phyloP scores from a whole-genome alignment of 1,140 invertebrate species.

The Drosophila repleta region DNA sequence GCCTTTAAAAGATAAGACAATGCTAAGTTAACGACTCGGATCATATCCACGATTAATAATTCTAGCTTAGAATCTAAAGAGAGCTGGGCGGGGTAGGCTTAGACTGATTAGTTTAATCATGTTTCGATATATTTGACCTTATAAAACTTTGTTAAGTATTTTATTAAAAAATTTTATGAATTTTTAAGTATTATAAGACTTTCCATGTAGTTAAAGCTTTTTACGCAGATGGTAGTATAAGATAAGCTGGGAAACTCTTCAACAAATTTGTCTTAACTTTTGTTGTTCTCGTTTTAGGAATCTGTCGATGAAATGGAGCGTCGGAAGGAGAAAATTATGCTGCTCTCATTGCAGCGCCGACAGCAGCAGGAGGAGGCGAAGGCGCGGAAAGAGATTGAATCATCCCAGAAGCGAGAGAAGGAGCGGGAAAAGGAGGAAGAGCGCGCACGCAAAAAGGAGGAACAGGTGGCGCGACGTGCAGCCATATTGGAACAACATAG shows the following conservation, averaged over 20 bases:
- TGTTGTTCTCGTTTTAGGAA: slow-evolving; percentile 79
- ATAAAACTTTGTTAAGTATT: background rate
- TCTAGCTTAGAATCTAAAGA: background rate
- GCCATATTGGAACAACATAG: slow-evolving; percentile 97
- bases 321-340: slow-evolving; percentile 94
- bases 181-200: background rate
- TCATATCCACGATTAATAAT: too few relatives aligned
- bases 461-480: slow-evolving; percentile 93
- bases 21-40: too few relatives aligned
- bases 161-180: background rate
- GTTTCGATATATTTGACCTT: background rate
- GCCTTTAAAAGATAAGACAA: too few relatives aligned
- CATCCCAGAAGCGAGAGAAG: slow-evolving; percentile 89
- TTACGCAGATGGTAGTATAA: background rate
- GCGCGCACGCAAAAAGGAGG: slow-evolving; percentile 93
- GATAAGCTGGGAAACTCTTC: background rate
- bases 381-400: slow-evolving; percentile 93
- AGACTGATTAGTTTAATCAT: background rate
- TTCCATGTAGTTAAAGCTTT: background rate
- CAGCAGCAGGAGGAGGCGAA: slow-evolving; percentile 95
- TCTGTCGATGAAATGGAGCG: slow-evolving; percentile 94
- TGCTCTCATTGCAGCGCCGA: slow-evolving; percentile 92
- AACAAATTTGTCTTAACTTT: background rate
- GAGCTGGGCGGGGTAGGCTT: background rate
- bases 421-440: slow-evolving; percentile 94